A percentile compares a stretch with the other conserved stretches of the same genome.
Evolutionary conservation across 2,113 vertebrate genomes (phyloP).

Genomic region (Ailurus styani): DNA sequence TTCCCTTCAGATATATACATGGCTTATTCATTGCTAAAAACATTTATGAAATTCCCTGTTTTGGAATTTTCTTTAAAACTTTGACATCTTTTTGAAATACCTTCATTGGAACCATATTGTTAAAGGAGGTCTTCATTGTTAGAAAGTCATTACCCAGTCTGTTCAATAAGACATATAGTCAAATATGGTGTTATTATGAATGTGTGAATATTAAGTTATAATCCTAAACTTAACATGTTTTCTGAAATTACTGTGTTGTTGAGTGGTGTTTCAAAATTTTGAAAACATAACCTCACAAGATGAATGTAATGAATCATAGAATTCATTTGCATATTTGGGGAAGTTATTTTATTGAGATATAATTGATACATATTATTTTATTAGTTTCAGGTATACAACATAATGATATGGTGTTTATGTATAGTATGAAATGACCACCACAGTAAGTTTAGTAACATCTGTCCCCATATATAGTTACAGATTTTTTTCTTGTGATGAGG

Average conservation of each 20-base stretch:
- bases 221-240: neutral
- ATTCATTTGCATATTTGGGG: neutral
- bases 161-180: neutral
- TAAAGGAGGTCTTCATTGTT: neutral
- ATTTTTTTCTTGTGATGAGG: neutral
- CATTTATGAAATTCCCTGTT: neutral
- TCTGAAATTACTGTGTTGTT: neutral
- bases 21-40: neutral
- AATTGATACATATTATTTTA: neutral
- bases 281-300: neutral
- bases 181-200: neutral
- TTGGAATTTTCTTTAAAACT: conserved; percentile 36
- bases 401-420: neutral
- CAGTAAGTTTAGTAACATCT: neutral
- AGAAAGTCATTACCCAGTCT: neutral
- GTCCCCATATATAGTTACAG: neutral
- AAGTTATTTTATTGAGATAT: neutral
- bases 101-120: conserved; percentile 14
- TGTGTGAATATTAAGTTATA: neutral
- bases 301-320: neutral
- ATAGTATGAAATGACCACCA: neutral
- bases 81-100: neutral
- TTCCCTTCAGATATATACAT: neutral
- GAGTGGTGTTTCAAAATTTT: neutral
- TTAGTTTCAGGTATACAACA: neutral